A percentile compares a stretch with the other conserved stretches of the same genome.
Evolutionary conservation across 2,113 vertebrate species (phyloP).

Genomic region (Macrotus californicus): DNA sequence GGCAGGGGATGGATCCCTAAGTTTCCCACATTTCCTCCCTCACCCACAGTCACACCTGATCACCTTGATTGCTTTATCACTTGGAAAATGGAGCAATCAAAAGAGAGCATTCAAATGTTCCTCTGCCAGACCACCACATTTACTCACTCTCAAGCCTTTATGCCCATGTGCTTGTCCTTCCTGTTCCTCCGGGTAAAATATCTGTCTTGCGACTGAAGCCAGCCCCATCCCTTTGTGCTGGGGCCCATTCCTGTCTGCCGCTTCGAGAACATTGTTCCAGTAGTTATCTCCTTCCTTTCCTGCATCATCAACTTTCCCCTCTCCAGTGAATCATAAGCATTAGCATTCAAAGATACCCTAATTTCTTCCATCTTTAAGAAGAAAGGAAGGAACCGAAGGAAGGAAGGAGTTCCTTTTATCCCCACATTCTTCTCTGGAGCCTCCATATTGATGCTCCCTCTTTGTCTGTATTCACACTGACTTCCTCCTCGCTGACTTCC

Average conservation of each 20-base stretch:
- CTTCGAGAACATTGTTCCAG: background rate
- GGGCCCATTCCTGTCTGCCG: no score
- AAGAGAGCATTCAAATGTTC: background rate
- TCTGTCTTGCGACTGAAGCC: background rate
- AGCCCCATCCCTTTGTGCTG: rapidly evolving
- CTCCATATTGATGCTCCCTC: rapidly evolving
- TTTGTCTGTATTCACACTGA: background rate
- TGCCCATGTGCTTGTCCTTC: background rate
- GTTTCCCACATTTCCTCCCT: background rate
- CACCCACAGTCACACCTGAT: no score
- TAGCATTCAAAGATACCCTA: background rate
- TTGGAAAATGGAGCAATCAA: background rate
- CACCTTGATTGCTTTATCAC: background rate
- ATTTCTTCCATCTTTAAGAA: background rate
- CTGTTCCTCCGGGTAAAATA: background rate
- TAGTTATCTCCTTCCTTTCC: background rate
- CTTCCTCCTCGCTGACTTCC: background rate
- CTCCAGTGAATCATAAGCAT: background rate
- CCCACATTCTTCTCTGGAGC: background rate
- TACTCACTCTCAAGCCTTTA: background rate
- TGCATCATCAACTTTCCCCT: background rate
- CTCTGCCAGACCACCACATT: no score
- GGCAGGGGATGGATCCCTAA: background rate
- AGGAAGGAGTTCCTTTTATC: no score
- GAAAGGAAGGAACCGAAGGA: no score